Evolutionary conservation across 2,797 vertebrate species (phyloP).

Genomic region (Heliangelus exortis): DNA sequence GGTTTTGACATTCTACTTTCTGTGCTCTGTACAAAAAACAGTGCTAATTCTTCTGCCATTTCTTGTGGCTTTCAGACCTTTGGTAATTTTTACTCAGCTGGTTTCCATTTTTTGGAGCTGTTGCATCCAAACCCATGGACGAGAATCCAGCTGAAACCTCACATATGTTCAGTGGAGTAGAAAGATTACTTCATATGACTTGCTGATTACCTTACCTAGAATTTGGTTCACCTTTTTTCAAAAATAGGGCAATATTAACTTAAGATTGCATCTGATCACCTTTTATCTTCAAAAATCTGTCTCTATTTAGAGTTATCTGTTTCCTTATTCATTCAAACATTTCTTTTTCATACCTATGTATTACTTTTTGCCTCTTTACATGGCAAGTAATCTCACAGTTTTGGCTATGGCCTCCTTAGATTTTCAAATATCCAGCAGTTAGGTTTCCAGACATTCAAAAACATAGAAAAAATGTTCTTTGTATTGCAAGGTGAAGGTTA

Average conservation of each 20-base stretch:
- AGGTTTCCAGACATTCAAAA: not conserved
- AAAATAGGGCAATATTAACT: not conserved
- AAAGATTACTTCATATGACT: not conserved
- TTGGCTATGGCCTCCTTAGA: not conserved
- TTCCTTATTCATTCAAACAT: not conserved
- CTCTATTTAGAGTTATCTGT: not conserved
- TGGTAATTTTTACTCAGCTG: not conserved
- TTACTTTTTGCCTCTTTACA: not conserved
- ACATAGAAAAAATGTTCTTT: not conserved
- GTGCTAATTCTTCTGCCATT: not conserved
- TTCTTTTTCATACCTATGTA: not conserved
- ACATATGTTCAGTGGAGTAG: not conserved
- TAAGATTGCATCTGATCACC: not conserved
- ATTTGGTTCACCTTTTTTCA: not conserved
- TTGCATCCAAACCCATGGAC: not conserved
- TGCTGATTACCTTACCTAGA: not conserved
- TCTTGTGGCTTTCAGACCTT: not conserved
- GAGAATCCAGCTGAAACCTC: not conserved
- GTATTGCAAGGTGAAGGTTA: not conserved
- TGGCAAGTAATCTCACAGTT: not conserved
- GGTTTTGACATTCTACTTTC: not conserved
- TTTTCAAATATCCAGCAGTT: not conserved
- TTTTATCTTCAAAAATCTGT: not conserved
- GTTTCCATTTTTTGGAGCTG: rapidly evolving
- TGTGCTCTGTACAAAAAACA: not conserved